Evolutionary conservation across 2,888 invertebrate genomes (phyloP).

Genomic region (Oscheius onirici): DNA sequence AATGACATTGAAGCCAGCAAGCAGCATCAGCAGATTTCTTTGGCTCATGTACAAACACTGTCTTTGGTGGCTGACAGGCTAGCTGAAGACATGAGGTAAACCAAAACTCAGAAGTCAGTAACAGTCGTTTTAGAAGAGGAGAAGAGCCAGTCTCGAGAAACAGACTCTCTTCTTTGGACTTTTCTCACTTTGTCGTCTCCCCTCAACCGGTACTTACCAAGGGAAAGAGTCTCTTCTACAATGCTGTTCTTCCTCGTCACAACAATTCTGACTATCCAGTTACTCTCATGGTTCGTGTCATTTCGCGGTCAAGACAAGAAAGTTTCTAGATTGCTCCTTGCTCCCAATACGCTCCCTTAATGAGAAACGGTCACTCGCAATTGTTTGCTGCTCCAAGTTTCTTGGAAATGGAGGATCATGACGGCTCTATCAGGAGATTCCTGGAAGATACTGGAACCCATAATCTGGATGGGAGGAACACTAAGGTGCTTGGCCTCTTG

Average conservation of each 20-base stretch:
- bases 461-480: constrained; percentile 52
- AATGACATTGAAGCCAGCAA: constrained; percentile 20
- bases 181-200: constrained; percentile 50
- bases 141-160: constrained; percentile 53
- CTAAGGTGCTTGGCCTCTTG: constrained; percentile 34
- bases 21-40: constrained; percentile 39
- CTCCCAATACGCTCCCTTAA: constrained; percentile 63
- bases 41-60: constrained; percentile 50
- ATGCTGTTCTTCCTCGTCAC: constrained; percentile 53
- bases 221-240: constrained; percentile 58
- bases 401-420: constrained; percentile 62
- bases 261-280: constrained; percentile 51
- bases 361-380: constrained; percentile 59
- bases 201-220: constrained; percentile 57
- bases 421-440: constrained; percentile 55
- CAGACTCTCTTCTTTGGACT: constrained; percentile 44
- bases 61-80: constrained; percentile 48
- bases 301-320: no score
- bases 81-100: constrained; percentile 41
- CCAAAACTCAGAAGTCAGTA: not conserved
- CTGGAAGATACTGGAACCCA: constrained; percentile 55
- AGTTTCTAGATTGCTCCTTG: constrained; percentile 59
- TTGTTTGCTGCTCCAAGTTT: constrained; percentile 57
- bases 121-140: constrained; percentile 30
- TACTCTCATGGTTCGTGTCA: constrained; percentile 51